Conservation (phyloP, 2,797 vertebrate species). For the Ptychobarbus kaznakovi region DNA sequence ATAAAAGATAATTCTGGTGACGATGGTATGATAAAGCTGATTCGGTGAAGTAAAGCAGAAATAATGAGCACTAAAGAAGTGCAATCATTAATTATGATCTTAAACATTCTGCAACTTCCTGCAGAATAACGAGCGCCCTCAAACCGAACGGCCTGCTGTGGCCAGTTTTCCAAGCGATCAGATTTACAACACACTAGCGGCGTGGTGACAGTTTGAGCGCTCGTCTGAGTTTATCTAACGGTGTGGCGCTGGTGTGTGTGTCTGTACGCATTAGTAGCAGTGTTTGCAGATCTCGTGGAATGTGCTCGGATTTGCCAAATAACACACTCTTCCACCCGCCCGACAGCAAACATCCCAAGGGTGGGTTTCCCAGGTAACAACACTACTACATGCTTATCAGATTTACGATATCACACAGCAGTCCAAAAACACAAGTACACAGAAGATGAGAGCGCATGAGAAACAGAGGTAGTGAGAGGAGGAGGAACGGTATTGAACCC, state of each 20-base stretch:
- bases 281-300: slow-evolving; percentile 53
- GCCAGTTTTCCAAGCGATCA: neutral
- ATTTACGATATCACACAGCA: slow-evolving; percentile 55
- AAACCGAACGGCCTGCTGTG: neutral
- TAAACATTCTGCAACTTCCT: neutral
- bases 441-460: slow-evolving; percentile 22
- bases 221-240: slow-evolving; percentile 33
- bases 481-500: slow-evolving; percentile 15
- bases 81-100: neutral
- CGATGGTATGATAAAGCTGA: neutral
- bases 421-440: slow-evolving; percentile 56
- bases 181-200: slow-evolving; percentile 20
- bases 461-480: slow-evolving; percentile 14
- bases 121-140: neutral
- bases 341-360: slow-evolving; percentile 34
- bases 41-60: neutral
- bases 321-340: slow-evolving; percentile 50
- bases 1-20: neutral
- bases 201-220: slow-evolving; percentile 31
- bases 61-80: neutral
- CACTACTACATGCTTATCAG: slow-evolving; percentile 55
- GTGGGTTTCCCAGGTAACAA: slow-evolving; percentile 58
- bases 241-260: slow-evolving; percentile 26
- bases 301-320: slow-evolving; percentile 52
- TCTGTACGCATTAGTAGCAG: slow-evolving; percentile 19